phyloP scores from a whole-genome alignment of 53 echinoderm and acorn worm species.

The Actinopyga echinites region DNA sequence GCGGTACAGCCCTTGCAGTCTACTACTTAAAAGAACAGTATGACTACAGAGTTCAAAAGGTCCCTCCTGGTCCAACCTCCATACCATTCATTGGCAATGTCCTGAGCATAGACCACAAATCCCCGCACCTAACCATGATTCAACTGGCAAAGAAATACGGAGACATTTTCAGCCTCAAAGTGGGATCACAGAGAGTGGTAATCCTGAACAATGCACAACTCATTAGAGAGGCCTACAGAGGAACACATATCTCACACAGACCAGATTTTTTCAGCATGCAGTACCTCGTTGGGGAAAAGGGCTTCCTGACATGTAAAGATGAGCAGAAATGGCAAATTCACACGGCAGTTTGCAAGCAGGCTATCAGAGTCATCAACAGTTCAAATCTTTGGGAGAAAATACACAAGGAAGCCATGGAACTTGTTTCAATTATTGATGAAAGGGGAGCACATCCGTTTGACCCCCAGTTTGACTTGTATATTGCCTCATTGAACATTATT shows the following conservation, averaged over 20 bases:
- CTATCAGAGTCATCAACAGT: slow-evolving; percentile 87
- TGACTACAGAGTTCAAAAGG: slow-evolving; percentile 81
- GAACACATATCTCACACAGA: slow-evolving; percentile 84
- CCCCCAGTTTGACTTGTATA: slow-evolving; percentile 83
- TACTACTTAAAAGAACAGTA: slow-evolving; percentile 99
- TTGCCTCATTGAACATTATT: slow-evolving; percentile 94
- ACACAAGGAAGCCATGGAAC: slow-evolving; percentile 73
- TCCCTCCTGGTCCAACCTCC: slow-evolving; percentile 91
- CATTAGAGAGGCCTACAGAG: slow-evolving; percentile 91
- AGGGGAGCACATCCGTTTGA: slow-evolving; percentile 74
- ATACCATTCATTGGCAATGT: slow-evolving; percentile 95
- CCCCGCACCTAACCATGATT: slow-evolving; percentile 82
- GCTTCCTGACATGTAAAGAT: slow-evolving; percentile 94
- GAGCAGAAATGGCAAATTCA: slow-evolving; percentile 83
- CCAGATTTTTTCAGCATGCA: slow-evolving; percentile 93
- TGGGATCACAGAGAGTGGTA: slow-evolving; percentile 93
- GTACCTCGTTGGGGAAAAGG: slow-evolving; percentile 87
- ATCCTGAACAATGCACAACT: slow-evolving; percentile 87
- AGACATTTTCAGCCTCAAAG: slow-evolving; percentile 97
- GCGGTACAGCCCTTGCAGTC: slow-evolving; percentile 91
- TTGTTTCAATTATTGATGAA: slow-evolving; percentile 72
- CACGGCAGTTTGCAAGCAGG: slow-evolving; percentile 83
- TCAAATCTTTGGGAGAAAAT: slow-evolving; percentile 81
- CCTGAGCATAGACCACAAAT: slow-evolving; percentile 83
- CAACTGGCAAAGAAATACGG: slow-evolving; percentile 94